Evolutionary conservation across 2,888 invertebrate genomes (phyloP), one percentile per base, ranked within the genome.

Genomic region (Drosophila lacicola): DNA sequence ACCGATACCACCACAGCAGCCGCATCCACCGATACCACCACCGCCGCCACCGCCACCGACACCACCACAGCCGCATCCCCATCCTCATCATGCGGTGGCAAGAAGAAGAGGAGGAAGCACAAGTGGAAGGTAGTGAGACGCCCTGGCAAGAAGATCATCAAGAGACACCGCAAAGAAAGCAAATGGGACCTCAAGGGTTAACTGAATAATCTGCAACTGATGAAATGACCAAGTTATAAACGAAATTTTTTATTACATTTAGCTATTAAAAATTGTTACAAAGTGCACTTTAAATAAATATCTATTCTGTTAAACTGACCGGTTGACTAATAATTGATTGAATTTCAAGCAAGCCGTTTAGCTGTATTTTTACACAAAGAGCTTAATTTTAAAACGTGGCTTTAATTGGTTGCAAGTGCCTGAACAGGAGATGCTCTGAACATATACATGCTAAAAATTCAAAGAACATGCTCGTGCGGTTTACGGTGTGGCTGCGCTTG

Each of bases 191-290:
- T 39, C 6, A 50, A 57, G 36, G 21, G 10, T 14, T 44, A 29
- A 17, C 17, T 37, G 25, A 37, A 11, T 10, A 37, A 13, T 10
- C 19, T 33, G 1, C 11, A 17, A 19, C 1, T 2, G 17, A 44
- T 44, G 53, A 11, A 8, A 8, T 29, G 29, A 36, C 10, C 13
- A 46, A 45, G 25, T 29, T 10, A 33, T 45, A 6, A 56, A 44
- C 3, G 9, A 3, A 21, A 14, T 0, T 51, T 41, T 44, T 10
- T 44, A 45, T 60, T 37, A 44, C 2, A 34, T 9, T 17, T 53
- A 53, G 53, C 33, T 37, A 14, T 53, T 34, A 53, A 46, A 53
- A 61, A 3, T 61, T 53, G 53, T 61, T 53, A 45, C 10, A 33
- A 8, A n/a, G 10, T 51, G 45, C 45, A 61, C 51, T 17, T 4